Evolutionary conservation across 2,797 vertebrate genomes (phyloP), one percentile per base, ranked within the genome.

Genomic region (Myripristis jacobus): DNA sequence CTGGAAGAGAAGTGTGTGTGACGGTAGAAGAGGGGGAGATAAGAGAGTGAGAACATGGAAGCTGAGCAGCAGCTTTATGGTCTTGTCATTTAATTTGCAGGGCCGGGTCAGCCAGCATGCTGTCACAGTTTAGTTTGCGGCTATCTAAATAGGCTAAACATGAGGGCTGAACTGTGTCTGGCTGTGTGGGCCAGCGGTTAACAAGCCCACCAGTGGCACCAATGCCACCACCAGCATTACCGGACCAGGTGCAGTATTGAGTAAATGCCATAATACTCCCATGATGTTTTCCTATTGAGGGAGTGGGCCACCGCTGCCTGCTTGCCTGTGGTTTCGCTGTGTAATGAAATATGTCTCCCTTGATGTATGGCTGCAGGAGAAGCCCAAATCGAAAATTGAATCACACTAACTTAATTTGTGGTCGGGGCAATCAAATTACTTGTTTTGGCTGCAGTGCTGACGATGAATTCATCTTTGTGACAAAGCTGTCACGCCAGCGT

Each of bases 361-460:
- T 95, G 94, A 95, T 94, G 92, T 93, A 95, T 94, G 92, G 89
- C 87, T 92, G 92, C 87, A 84, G 89, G 92, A 94, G 93, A 91
- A 86, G 91, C 89, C 91, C 92, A 91, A 94, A 93, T 94, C 89
- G 92, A 94, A 94, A 94, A 95, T 93, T 94, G 92, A 95, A 95
- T 95, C 94, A 94, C 93, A 90, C 93, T 94, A 94, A 95, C 94
- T 95, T 94, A 93, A 95, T 95, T 94, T 95, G 94, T 92, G 93
- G 93, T 94, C 73, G 88, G 87, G 91, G 91, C 93, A 94, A 94
- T 95, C 94, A 95, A 94, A 94, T 94, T 94, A 95, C 94, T 93
- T 94, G 93, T 94, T 95, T 93, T 93, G 93, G 93, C 94, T 92
- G 91, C 89, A 85, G 89, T 79, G 91, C 91, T 89, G 94, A 92